Percentiles rank a stretch among this genome's conserved stretches.
These are phyloP conservation scores for Campylomormyrus tamandua DNA, from an alignment of 2,113 vertebrate genomes.

Conservation along the genomic window DNA sequence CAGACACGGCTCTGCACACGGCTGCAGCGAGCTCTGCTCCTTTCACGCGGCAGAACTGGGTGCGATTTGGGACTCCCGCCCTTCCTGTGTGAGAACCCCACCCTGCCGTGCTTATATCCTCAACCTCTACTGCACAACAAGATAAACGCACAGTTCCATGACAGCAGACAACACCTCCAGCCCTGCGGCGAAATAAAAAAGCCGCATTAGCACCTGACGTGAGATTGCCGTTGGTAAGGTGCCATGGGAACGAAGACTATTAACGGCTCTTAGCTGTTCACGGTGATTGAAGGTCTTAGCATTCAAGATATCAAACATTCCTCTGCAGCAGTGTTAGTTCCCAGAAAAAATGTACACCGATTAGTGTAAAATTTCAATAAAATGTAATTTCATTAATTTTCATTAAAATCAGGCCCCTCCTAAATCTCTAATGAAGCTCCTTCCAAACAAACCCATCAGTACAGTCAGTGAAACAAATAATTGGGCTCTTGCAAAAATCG, in stretches of 20 bases:
- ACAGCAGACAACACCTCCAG: neutral
- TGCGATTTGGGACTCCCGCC: neutral
- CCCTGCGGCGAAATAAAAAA: neutral
- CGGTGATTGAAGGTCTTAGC: neutral
- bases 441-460: neutral
- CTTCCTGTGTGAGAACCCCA: conserved; percentile 20
- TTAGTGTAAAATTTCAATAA: neutral
- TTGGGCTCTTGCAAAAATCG: neutral
- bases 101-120: neutral
- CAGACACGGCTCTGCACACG: neutral
- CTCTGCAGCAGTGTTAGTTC: neutral
- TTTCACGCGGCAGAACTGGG: neutral
- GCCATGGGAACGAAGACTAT: neutral
- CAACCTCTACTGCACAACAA: neutral
- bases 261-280: neutral
- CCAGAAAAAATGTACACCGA: neutral
- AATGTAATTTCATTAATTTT: neutral
- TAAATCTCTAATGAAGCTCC: neutral
- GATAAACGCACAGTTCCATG: neutral
- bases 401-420: neutral
- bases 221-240: neutral
- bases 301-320: neutral
- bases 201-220: neutral
- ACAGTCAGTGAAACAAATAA: neutral
- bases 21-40: neutral